Evolutionary conservation across 2,797 vertebrate genomes (phyloP), one percentile per base, ranked within the genome.

Genomic region (Poecilia wingei): DNA sequence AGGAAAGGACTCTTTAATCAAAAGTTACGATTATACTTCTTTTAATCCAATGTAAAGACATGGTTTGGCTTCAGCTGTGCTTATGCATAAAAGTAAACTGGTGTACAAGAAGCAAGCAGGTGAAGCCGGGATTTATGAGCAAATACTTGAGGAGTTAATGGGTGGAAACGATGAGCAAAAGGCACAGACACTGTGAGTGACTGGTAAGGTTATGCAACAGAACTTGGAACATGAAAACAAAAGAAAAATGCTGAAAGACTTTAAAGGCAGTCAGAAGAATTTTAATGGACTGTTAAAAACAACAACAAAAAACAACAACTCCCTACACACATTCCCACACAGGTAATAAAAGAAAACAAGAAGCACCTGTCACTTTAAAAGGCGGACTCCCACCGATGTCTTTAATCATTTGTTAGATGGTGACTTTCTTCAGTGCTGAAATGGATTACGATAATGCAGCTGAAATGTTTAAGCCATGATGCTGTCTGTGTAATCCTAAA

Each of bases 381-480:
- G 9, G 25, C 73, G 45, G 6, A 59, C 36, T 74, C 36, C 13
- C 53, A 25, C 14, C 39, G 72, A 20, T 9, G 36, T 41, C 33
- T 78, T 13, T 75, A 49, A 46, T 33, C 43, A 57, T 22, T 61
- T 74, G 22, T n/a, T 43, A n/a, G 36, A 74, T 59, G 22, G 39
- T 43, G 39, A 69, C 39, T 43, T 69, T 43, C 9, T 43, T n/a
- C 39, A 36, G 14, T 39, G 61, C 8, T 64, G 18, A 64, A 36
- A 64, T 3, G 33, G 47, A 61, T 46, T 72, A 2, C 9, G 6
- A 59, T 61, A 39, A 61, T 72, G 45, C 69, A 36, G 25, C 25
- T 49, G 16, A 72, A 61, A n/a, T 10, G 45, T 57, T 49, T 47
- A 31, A 70, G 41, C 39, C 9, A n/a, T 25, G 14, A 41, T 41